Evolutionary conservation across 2,797 vertebrate genomes (phyloP), one percentile per base, ranked within the genome.

Genomic region (Gorsachius magnificus): DNA sequence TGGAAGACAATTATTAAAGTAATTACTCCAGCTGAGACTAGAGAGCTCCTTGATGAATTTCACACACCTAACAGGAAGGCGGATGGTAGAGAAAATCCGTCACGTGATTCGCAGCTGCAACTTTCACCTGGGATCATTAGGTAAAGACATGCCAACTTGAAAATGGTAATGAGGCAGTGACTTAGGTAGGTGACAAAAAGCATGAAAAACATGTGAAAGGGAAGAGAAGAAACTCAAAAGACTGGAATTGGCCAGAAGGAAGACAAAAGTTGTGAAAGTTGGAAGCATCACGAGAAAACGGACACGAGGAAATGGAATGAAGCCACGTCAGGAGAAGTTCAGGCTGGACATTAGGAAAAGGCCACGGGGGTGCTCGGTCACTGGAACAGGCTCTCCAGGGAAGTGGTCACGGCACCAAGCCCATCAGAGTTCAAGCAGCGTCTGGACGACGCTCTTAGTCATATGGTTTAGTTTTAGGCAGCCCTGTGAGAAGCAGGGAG

Each of bases 321-420:
- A 41, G 70, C n/a, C 38, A 31, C 5, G 5, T 5, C 3, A 0
- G 31, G 61, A 25, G 9, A 60, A 54, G 51, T 7, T 14, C 1
- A 2, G 58, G 4, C 0, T 6, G 35, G 17, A 3, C 1, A 0
- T 14, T 5, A 60, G 56, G 56, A 33, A 36, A 61, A 36, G 20
- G n/a, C 5, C 8, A 57, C 7, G 51, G 35, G 21, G n/a, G 53
- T 7, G 13, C 31, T 0, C 1, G 1, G 48, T 51, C 61, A 7
- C 41, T 35, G 46, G 57, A 48, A 38, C 4, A 3, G 48, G 26
- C 4, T 53, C 24, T 18, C 24, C 38, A 22, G 36, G 36, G 60
- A 33, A 28, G 54, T 0, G 18, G 26, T 33, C 50, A 26, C 0
- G 0, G 78, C 54, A 35, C 54, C 16, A 21, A n/a, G 36, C 15